Percentiles rank a stretch among this genome's conserved stretches.
phyloP scores from a whole-genome alignment of 2,113 vertebrate species.

The Eleginops maclovinus region DNA sequence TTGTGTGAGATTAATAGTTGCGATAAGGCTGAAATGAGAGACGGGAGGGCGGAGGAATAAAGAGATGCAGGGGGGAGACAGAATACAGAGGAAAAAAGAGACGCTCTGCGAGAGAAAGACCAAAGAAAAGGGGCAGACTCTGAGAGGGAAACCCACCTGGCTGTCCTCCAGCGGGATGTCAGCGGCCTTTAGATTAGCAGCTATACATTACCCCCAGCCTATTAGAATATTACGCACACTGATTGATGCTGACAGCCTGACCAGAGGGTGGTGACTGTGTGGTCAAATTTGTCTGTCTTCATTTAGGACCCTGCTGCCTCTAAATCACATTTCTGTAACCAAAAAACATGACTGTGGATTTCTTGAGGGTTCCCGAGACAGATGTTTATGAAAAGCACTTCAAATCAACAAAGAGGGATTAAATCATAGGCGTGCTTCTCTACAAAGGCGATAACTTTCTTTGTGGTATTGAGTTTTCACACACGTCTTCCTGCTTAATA shows the following conservation, averaged over 20 bases:
- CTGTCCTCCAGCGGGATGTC: constrained; percentile 69
- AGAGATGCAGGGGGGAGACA: constrained; percentile 38
- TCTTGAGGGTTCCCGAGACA: constrained; percentile 15
- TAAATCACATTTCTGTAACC: constrained; percentile 3
- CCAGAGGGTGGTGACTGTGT: constrained; percentile 62
- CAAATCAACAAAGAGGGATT: constrained; percentile 9
- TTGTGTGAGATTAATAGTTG: constrained; percentile 82
- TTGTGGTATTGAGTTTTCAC: constrained; percentile 13
- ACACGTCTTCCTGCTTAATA: constrained; percentile 5
- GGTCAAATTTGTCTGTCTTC: constrained; percentile 69
- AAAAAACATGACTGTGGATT: constrained; percentile 29
- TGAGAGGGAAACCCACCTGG: constrained; percentile 69
- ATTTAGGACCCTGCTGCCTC: constrained; percentile 37
- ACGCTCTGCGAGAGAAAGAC: neutral
- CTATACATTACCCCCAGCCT: constrained; percentile 65
- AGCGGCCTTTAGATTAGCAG: constrained; percentile 77
- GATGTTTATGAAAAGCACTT: neutral
- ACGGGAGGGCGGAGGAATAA: constrained; percentile 37
- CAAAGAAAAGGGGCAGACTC: constrained; percentile 25
- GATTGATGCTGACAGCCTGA: constrained; percentile 73
- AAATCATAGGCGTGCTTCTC: neutral
- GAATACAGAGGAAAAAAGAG: constrained; percentile 13
- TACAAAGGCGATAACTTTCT: neutral
- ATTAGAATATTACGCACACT: constrained; percentile 72
- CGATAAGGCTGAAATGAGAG: constrained; percentile 75